phyloP scores from a whole-genome alignment of 2,888 invertebrate species.

The Cantharis flavilabris region DNA sequence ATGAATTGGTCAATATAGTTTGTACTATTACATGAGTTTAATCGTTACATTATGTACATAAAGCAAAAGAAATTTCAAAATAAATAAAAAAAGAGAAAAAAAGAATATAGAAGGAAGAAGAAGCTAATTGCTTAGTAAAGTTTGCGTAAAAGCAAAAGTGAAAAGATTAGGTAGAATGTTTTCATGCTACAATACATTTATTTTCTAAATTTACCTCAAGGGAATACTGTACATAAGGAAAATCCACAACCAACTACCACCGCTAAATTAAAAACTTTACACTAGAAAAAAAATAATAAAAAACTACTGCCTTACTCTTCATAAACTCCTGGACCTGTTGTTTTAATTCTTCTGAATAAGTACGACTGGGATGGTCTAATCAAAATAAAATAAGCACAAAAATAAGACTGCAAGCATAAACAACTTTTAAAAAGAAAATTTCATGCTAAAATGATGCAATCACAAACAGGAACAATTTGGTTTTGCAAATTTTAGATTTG shows the following conservation, averaged over 20 bases:
- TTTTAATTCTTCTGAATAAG: conserved; percentile 51
- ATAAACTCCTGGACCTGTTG: conserved; percentile 51
- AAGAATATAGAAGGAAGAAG: not conserved
- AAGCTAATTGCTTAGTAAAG: not conserved
- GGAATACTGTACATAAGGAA: not conserved
- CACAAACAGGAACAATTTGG: not conserved
- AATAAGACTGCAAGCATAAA: conserved; percentile 9
- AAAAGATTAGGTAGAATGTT: not conserved
- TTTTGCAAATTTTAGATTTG: not conserved
- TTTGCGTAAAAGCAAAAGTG: not conserved
- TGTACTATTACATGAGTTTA: not conserved
- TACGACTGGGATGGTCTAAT: conserved; percentile 50
- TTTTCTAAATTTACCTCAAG: not conserved
- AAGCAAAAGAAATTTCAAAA: not conserved
- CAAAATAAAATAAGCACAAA: conserved; percentile 20
- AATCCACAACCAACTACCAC: not conserved
- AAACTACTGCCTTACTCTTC: conserved; percentile 48
- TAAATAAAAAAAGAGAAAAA: not conserved
- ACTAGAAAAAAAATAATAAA: not conserved
- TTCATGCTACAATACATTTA: not conserved
- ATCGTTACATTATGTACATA: not conserved
- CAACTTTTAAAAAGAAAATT: not conserved
- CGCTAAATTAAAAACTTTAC: conserved; percentile 19
- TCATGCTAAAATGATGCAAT: not conserved
- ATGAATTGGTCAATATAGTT: not conserved